Evolutionary conservation across 64 coral and sea anemone species (phyloP).

Genomic region (Anthopleura sola): DNA sequence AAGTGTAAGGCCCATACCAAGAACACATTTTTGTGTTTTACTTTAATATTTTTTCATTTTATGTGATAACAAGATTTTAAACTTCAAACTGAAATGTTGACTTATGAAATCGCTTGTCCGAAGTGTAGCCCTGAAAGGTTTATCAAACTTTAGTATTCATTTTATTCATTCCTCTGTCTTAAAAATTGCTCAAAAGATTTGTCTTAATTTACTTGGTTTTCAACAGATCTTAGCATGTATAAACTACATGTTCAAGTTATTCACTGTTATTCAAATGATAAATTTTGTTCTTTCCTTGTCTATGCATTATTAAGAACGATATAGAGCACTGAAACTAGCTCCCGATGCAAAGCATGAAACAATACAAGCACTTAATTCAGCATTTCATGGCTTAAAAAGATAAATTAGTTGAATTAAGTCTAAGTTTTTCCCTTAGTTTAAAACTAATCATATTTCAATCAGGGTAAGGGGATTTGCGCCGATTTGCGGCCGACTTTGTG

Average conservation of each 20-base stretch:
- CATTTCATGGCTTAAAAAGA: background rate
- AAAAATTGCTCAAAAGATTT: background rate
- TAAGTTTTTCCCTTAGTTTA: background rate
- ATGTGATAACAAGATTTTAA: too few relatives aligned
- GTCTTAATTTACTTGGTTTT: background rate
- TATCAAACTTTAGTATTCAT: background rate
- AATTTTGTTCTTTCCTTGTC: background rate
- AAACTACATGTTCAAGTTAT: background rate
- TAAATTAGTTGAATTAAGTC: background rate
- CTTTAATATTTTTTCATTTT: too few relatives aligned
- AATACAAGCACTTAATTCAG: background rate
- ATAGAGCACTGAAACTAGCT: background rate
- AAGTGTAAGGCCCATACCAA: too few relatives aligned
- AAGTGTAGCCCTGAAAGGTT: too few relatives aligned
- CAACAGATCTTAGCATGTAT: background rate
- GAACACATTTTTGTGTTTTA: too few relatives aligned
- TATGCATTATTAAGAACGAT: background rate
- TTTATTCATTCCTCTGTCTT: background rate
- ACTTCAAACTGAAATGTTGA: too few relatives aligned
- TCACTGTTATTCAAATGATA: background rate
- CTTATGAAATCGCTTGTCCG: too few relatives aligned
- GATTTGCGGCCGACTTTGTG: background rate
- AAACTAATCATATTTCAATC: constrained; percentile 4
- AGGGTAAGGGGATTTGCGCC: background rate
- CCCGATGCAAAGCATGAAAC: background rate